Conservation (phyloP, 2,113 vertebrate species). For the Bettongia penicillata region DNA sequence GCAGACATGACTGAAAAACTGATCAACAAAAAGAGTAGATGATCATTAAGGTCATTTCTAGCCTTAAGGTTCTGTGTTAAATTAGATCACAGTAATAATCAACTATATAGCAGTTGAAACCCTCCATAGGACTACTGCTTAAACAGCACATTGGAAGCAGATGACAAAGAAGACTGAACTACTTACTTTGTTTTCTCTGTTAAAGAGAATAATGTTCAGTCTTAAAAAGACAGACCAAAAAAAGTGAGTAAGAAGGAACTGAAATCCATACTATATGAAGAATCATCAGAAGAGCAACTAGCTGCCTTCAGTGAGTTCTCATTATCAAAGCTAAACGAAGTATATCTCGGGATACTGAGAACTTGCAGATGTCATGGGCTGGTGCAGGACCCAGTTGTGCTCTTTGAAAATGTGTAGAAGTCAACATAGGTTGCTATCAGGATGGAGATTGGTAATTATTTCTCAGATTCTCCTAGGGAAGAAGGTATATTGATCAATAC, state of each 20-base stretch:
- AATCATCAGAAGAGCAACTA: neutral
- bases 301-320: neutral
- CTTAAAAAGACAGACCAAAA: neutral
- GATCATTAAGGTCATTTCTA: neutral
- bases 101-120: neutral
- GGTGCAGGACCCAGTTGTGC: too few species aligned
- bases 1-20: neutral
- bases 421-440: too few species aligned
- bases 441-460: too few species aligned
- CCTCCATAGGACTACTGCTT: neutral
- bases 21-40: neutral
- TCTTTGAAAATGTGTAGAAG: neutral
- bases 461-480: too few species aligned
- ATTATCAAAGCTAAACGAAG: neutral
- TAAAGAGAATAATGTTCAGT: neutral
- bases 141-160: neutral
- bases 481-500: neutral
- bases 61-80: neutral
- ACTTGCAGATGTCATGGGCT: neutral
- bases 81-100: neutral
- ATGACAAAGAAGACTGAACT: neutral
- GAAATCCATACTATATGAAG: too few species aligned
- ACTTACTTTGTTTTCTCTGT: neutral
- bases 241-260: neutral
- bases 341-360: neutral